Conservation (phyloP, 2,888 invertebrate genomes). For the Chymomyza amoena region DNA sequence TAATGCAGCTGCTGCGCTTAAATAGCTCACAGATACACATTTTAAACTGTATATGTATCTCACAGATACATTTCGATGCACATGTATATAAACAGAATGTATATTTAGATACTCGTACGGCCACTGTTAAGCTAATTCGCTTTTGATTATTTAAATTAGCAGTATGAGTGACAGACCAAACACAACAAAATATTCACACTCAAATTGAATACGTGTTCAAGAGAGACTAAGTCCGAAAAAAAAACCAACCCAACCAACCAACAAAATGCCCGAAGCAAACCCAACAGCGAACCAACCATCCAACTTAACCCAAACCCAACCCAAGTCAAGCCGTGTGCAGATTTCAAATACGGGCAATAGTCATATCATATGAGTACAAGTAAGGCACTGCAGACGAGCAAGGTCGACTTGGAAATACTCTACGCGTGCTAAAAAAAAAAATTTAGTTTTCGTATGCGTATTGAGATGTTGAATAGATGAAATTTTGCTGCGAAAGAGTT, state of each 20-base stretch:
- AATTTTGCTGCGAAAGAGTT: too few relatives aligned
- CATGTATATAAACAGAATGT: neutral
- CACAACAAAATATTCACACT: slow-evolving; percentile 39
- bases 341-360: neutral
- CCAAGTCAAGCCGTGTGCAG: neutral
- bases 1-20: neutral
- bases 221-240: neutral
- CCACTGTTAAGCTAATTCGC: slow-evolving; percentile 46
- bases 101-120: neutral
- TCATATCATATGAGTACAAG: neutral
- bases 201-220: slow-evolving; percentile 49
- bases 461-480: too few relatives aligned
- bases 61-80: neutral
- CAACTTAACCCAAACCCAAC: slow-evolving; percentile 5
- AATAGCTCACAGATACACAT: neutral
- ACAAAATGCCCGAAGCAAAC: slow-evolving; percentile 41
- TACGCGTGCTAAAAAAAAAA: neutral
- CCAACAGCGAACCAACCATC: slow-evolving; percentile 23
- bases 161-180: slow-evolving; percentile 63
- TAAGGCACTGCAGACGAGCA: neutral
- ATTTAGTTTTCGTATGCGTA: too few relatives aligned
- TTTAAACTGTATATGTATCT: neutral
- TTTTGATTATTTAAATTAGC: slow-evolving; percentile 70
- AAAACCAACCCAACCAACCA: too few relatives aligned
- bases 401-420: neutral